A percentile compares a stretch with the other conserved stretches of the same genome.
These are phyloP conservation scores for Zaprionus ornatus DNA, from an alignment of 1,140 invertebrate species.

Conservation along the genomic window DNA sequence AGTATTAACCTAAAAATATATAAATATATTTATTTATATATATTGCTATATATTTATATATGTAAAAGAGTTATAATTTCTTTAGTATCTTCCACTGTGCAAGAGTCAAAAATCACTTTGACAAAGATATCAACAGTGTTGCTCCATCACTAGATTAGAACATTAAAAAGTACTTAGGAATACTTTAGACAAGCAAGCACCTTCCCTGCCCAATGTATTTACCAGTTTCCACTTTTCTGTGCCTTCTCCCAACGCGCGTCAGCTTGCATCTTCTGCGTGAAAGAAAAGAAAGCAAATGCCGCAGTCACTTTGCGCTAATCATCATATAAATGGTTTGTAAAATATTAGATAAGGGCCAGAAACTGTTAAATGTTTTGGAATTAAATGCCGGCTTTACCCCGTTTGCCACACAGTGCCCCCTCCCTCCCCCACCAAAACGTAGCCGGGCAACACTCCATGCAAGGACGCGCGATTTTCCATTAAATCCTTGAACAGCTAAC, in stretches of 20 bases:
- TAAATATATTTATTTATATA: too few relatives aligned
- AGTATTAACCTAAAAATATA: too few relatives aligned
- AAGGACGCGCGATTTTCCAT: constrained; percentile 71
- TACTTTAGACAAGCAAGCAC: neutral
- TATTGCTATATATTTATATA: too few relatives aligned
- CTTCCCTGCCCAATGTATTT: neutral
- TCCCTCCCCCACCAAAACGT: constrained; percentile 6
- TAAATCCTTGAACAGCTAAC: constrained; percentile 80
- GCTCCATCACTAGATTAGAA: neutral
- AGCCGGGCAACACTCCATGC: constrained; percentile 37
- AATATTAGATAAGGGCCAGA: constrained; percentile 79
- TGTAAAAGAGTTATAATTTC: too few relatives aligned
- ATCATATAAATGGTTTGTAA: constrained; percentile 83
- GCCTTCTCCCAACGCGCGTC: neutral
- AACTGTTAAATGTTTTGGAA: constrained; percentile 82
- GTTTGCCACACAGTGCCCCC: constrained; percentile 38
- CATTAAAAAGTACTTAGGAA: neutral
- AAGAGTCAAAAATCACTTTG: neutral
- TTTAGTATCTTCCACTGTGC: neutral
- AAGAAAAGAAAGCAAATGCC: constrained; percentile 18
- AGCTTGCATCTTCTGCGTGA: neutral
- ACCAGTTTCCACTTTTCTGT: neutral
- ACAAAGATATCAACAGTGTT: neutral
- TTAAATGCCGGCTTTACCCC: constrained; percentile 82
- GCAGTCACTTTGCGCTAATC: constrained; percentile 70